Evolutionary conservation across 2,888 invertebrate species (phyloP), one percentile per base, ranked within the genome.

Genomic region (Euspilapteryx auroguttella): DNA sequence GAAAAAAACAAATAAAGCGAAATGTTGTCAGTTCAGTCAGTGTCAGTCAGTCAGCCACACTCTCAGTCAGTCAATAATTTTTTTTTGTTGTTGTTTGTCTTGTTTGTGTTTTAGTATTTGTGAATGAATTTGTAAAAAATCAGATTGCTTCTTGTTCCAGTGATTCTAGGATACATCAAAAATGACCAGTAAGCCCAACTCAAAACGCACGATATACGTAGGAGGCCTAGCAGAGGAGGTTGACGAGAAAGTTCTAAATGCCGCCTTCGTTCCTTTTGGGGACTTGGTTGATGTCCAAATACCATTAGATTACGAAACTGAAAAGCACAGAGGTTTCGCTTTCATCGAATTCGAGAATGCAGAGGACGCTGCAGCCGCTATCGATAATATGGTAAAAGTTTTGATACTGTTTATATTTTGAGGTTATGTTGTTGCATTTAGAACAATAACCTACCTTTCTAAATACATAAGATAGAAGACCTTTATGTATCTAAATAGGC

Each of bases 361-460:
- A 6, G 98, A 98, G 73, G 99, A 99, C 82, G 97, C 98, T n/a
- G 89, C 93, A 7, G 92, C 96, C 17, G 97, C 98, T 25, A 97
- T 99, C 45, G 98, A 99, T 63, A 99, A 99, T 51, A 97, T 99
- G 98, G 94, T 94, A 65, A 49, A n/a, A n/a, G n/a, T n/a, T n/a
- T n/a, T n/a, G n/a, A n/a, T n/a, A n/a, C n/a, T n/a, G n/a, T n/a
- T n/a, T n/a, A n/a, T n/a, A n/a, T n/a, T n/a, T n/a, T n/a, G n/a
- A n/a, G n/a, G n/a, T n/a, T n/a, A n/a, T n/a, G n/a, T n/a, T n/a
- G n/a, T n/a, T n/a, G n/a, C n/a, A n/a, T n/a, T n/a, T n/a, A n/a
- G n/a, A n/a, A n/a, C n/a, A n/a, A n/a, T n/a, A n/a, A n/a, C n/a
- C n/a, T n/a, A n/a, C n/a, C n/a, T n/a, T n/a, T n/a, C n/a, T n/a